Percentiles rank a stretch among this genome's conserved stretches.
Evolutionary conservation across 2,888 invertebrate species (phyloP).

Genomic region (Caenorhabditis sp.): DNA sequence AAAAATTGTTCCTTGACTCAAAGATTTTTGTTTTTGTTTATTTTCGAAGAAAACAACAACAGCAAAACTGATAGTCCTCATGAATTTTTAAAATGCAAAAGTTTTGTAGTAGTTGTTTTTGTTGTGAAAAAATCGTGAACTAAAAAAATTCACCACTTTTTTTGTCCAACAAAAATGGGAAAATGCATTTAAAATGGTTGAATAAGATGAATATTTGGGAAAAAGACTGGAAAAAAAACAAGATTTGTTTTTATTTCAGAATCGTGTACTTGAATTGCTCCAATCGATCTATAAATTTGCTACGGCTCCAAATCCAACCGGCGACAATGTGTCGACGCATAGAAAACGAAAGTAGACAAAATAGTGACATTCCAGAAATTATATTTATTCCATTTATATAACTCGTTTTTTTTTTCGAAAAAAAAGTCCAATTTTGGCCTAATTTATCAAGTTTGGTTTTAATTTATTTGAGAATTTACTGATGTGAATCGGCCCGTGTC

Average conservation of each 20-base stretch:
- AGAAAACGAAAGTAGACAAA: constrained; percentile 17
- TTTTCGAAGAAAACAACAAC: too few relatives aligned
- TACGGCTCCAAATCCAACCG: constrained; percentile 6
- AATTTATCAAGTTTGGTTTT: neutral
- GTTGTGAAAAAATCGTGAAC: too few relatives aligned
- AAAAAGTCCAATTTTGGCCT: neutral
- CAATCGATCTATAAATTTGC: constrained; percentile 17
- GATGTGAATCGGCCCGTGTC: neutral
- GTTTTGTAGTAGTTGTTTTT: too few relatives aligned
- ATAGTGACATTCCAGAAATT: neutral
- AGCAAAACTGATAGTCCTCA: too few relatives aligned
- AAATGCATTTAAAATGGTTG: neutral
- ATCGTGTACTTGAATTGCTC: constrained; percentile 23
- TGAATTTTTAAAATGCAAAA: too few relatives aligned
- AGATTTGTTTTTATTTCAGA: constrained; percentile 19
- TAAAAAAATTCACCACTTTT: too few relatives aligned
- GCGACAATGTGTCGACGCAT: constrained; percentile 3
- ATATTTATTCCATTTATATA: neutral
- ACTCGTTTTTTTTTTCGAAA: neutral
- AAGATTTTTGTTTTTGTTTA: neutral
- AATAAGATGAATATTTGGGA: neutral
- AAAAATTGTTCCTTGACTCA: neutral
- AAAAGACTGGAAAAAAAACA: too few relatives aligned
- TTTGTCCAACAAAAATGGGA: too few relatives aligned
- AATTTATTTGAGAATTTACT: neutral